Evolutionary conservation across 2,797 vertebrate species (phyloP).

Genomic region (Etheostoma nigrum): DNA sequence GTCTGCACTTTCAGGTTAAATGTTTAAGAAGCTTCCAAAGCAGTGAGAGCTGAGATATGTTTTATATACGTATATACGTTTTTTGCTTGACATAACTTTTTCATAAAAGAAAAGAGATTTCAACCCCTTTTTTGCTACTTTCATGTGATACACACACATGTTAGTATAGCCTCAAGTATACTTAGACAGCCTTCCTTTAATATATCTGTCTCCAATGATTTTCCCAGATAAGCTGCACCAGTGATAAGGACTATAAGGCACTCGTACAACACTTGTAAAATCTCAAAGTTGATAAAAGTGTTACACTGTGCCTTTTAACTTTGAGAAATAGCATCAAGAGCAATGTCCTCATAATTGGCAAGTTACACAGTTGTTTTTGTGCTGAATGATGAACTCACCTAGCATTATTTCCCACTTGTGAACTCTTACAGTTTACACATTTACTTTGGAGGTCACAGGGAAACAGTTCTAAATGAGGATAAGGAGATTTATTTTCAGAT

Average conservation of each 20-base stretch:
- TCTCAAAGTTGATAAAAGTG: conserved; percentile 6
- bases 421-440: neutral
- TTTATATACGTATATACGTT: neutral
- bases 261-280: conserved; percentile 13
- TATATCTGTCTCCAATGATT: conserved; percentile 5
- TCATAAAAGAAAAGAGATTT: conserved; percentile 25
- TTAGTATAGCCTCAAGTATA: neutral
- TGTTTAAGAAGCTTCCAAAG: neutral
- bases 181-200: neutral
- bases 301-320: conserved; percentile 27
- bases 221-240: conserved; percentile 1
- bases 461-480: conserved; percentile 21
- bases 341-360: neutral
- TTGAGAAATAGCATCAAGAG: conserved; percentile 6
- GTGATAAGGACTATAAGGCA: neutral
- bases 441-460: conserved; percentile 39
- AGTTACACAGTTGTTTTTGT: neutral
- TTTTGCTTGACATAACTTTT: conserved; percentile 8
- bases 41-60: neutral
- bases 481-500: conserved; percentile 53
- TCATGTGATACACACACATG: neutral
- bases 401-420: neutral
- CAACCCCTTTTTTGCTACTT: neutral
- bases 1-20: conserved; percentile 10
- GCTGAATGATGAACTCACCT: neutral